Percentiles rank a stretch among this genome's conserved stretches.
phyloP scores from a whole-genome alignment of 2,113 vertebrate species.

The Taurulus bubalis region DNA sequence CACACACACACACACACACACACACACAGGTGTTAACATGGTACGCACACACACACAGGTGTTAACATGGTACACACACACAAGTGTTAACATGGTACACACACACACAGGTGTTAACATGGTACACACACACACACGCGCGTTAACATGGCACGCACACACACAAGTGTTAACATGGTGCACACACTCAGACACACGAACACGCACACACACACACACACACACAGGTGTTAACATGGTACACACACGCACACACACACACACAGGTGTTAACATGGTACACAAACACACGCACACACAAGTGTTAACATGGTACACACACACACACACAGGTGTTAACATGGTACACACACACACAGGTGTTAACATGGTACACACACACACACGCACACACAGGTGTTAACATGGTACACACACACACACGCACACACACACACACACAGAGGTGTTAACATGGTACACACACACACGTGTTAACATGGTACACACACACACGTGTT shows the following conservation, averaged over 20 bases:
- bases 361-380: slow-evolving; percentile 31
- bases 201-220: slow-evolving; percentile 2
- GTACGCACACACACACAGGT: not conserved
- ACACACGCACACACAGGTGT: slow-evolving; percentile 7
- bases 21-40: slow-evolving; percentile 18
- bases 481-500: slow-evolving; percentile 28
- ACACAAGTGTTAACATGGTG: slow-evolving; percentile 21
- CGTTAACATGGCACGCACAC: slow-evolving; percentile 4
- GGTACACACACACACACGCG: slow-evolving; percentile 19
- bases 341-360: slow-evolving; percentile 2
- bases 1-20: slow-evolving; percentile 15
- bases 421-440: slow-evolving; percentile 2
- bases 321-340: too few relatives aligned
- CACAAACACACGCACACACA: slow-evolving; percentile 22
- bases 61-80: too few relatives aligned
- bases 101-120: slow-evolving; percentile 27
- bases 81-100: slow-evolving; percentile 12
- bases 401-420: too few relatives aligned
- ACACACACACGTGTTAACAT: slow-evolving; percentile 21
- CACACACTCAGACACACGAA: slow-evolving; percentile 85
- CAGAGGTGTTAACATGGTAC: slow-evolving; percentile 20
- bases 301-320: too few relatives aligned
- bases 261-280: slow-evolving; percentile 20
- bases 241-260: slow-evolving; percentile 22
- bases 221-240: slow-evolving; percentile 21